Percentiles rank a stretch among this genome's conserved stretches.
phyloP scores from a whole-genome alignment of 2,113 vertebrate genomes.

The Menidia beryllina region DNA sequence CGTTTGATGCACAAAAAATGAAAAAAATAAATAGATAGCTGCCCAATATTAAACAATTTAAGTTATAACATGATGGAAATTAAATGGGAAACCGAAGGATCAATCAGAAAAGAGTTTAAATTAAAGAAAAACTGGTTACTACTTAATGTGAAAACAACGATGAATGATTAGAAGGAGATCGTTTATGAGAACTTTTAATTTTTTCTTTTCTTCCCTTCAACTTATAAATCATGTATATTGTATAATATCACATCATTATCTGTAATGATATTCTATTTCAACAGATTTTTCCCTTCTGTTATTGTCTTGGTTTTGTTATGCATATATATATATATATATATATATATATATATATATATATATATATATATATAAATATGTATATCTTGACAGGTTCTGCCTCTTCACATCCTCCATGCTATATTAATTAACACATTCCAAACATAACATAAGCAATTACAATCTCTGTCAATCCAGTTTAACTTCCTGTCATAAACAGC shows the following conservation, averaged over 20 bases:
- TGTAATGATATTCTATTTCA: background rate
- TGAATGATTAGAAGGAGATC: background rate
- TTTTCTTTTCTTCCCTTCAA: no score
- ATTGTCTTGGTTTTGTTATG: background rate
- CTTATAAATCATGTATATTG: background rate
- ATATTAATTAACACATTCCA: constrained; percentile 36
- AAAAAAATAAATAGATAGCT: no score
- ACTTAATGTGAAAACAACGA: background rate
- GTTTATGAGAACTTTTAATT: no score
- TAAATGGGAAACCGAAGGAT: background rate
- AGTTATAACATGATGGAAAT: background rate
- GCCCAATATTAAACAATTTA: no score
- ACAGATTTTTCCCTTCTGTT: background rate
- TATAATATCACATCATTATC: no score
- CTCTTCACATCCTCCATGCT: constrained; percentile 34
- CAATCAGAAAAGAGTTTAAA: background rate
- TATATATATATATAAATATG: no score
- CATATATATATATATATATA: background rate
- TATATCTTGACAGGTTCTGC: no score
- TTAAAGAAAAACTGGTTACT: background rate
- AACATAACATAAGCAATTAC: constrained; percentile 39
- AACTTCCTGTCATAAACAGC: constrained; percentile 6
- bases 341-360: background rate
- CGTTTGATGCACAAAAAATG: background rate
- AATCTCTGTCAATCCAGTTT: constrained; percentile 23